Evolutionary conservation across 2,888 invertebrate species (phyloP), one percentile per base, ranked within the genome.

Genomic region (Lymantria dispar): DNA sequence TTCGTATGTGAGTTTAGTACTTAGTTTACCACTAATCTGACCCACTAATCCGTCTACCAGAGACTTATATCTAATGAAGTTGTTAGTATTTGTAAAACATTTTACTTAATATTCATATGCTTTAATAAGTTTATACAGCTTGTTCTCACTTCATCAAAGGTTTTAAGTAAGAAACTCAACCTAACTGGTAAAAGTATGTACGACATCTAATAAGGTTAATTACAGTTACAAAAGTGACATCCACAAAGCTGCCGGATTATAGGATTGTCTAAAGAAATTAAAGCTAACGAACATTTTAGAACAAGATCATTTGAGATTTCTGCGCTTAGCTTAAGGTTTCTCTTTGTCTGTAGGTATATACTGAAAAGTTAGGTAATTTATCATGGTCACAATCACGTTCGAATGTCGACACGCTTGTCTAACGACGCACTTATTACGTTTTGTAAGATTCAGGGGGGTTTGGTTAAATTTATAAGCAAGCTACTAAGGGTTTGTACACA

Each of bases 331-430:
- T 12, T 63, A 60, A 10, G 41, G 49, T 55, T 50, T 49, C 11
- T 38, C 47, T 58, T 60, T 37, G 22, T 8, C 33, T 41, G 39
- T 10, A 29, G 56, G 58, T 51, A 47, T 43, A 58, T 70, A 68
- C 64, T 74, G 73, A 69, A 77, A 74, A 74, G 76, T 73, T 73
- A 70, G 77, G 78, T 68, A 76, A 83, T 82, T 82, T 80, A 81
- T 83, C 83, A 83, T 72, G 79, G 80, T 76, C 80, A 80, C 80
- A 83, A 82, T 83, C 80, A 79, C 76, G 78, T 74, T 62, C 60
- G 70, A 73, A 74, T 79, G 81, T 76, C 75, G 76, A 72, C 71
- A 70, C 72, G 74, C 68, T 67, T 75, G 75, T 77, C 74, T 67
- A 66, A 65, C 62, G 58, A 60, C 53, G 64, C 68, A 72, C 68